Evolutionary conservation across 2,888 invertebrate species (phyloP).

Genomic region (Isotomurus palustris): DNA sequence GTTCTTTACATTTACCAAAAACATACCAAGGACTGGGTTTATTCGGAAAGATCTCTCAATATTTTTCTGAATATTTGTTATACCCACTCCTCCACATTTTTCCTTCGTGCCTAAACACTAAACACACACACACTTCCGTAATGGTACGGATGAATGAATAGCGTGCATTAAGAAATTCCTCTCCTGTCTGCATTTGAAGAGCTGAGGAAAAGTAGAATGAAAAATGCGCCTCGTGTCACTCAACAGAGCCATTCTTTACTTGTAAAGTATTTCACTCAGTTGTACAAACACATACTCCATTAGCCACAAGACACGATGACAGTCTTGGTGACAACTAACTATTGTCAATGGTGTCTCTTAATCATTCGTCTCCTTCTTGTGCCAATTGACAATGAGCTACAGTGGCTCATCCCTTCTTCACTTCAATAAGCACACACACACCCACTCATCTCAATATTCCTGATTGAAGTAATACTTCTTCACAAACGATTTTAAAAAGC

Average conservation of each 20-base stretch:
- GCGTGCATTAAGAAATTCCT: too few species aligned
- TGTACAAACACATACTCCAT: slow-evolving; percentile 1
- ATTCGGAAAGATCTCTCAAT: too few species aligned
- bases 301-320: background rate
- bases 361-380: background rate
- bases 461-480: too few species aligned
- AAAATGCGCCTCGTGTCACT: background rate
- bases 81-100: too few species aligned
- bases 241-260: background rate
- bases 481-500: too few species aligned
- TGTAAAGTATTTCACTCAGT: background rate
- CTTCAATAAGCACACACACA: background rate
- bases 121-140: too few species aligned
- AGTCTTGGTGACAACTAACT: background rate
- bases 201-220: background rate
- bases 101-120: too few species aligned
- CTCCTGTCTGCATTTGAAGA: background rate
- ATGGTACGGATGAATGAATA: too few species aligned
- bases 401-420: background rate
- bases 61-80: too few species aligned
- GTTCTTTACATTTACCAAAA: too few species aligned
- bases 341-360: background rate
- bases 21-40: too few species aligned
- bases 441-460: too few species aligned
- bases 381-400: background rate